Evolutionary conservation across 2,797 vertebrate species (phyloP), one percentile per base, ranked within the genome.

Genomic region (Chelon auratus): DNA sequence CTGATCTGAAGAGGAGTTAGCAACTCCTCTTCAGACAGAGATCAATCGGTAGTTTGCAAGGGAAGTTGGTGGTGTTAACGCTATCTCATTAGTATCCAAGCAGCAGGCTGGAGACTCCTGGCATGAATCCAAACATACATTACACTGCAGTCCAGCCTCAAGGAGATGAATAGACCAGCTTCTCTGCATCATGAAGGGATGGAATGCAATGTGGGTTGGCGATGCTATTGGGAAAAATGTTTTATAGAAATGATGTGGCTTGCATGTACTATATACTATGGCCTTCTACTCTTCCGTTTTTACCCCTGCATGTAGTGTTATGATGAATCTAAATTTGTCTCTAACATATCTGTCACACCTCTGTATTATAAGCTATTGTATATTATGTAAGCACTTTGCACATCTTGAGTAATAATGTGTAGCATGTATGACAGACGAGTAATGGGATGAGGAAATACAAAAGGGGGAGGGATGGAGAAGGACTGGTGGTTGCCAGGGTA

Each of bases 301-400:
- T 43, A 12, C 50, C 10, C n/a, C 17, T 37, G 17, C 51, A 62
- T 30, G 57, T 15, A 20, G 24, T 65, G n/a, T 61, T 48, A 65
- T 45, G n/a, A 45, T 53, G 54, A 36, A 13, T 66, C 72, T 88
- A 81, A 81, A 6, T 90, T 72, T 78, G 84, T 76, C 55, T 20
- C n/a, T 53, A 30, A 68, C 72, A 72, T 80, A 13, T 37, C 78
- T 59, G 22, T 72, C 57, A 36, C 60, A 15, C 9, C 9, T 17
- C 45, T 11, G 12, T 50, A 11, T 20, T 48, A 20, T 72, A 67
- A 65, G 51, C 60, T 82, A 80, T 80, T 73, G 53, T 65, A 61
- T 84, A 69, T 63, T n/a, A 47, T 43, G 55, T 30, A 39, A 37
- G 1, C 47, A 52, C 24, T 60, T 20, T 37, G 2, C 53, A 37